Base-by-base conservation (phyloP, 2,888 invertebrate genomes). In the Ditylenchus weischeri region DNA sequence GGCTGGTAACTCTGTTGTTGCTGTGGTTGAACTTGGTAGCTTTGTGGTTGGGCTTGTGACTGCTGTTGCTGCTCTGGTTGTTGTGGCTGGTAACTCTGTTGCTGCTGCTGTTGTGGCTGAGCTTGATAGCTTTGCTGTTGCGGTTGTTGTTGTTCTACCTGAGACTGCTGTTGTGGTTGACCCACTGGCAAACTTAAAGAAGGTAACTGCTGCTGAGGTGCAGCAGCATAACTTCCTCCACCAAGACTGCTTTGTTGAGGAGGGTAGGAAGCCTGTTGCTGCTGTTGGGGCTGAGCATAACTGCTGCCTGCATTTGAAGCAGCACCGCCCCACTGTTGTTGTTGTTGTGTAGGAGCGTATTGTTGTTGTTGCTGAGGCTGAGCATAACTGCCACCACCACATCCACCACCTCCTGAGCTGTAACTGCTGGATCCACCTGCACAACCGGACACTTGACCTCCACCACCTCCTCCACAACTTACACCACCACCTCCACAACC, bases 181-280 rank as follows among this genome's bases (percentile, higher is more conserved):
- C n/a, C 54, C 11, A 54, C 54, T 54, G 54, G 54, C 21, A 54
- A 29, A 13, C 29, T 21, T 23, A 54, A 29, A 54, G 54, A 54
- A 21, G 54, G 54, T 7, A 54, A 29, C n/a, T 54, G 54, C 54
- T 54, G 54, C 54, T 54, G 54, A 21, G 54, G 54, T 54, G 54
- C 23, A 29, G 54, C 54, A 8, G 54, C 54, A 54, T 54, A 54
- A 29, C 54, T 54, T 21, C 54, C 54, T 54, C 54, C 54, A 18
- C 54, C 54, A 54, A 43, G 3, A 43, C 43, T 43, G 43, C 43
- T 43, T 43, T 43, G 43, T 43, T 43, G 43, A 43, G 43, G 43
- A 43, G 43, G 5, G 8, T 43, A 43, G 11, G 43, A 43, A 43
- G 43, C 13, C 43, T 43, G 43, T 43, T 43, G 43, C 15, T 43